A percentile compares a stretch with the other conserved stretches of the same genome.
Evolutionary conservation across 2,113 vertebrate genomes (phyloP).

Genomic region (Bubo scandiacus): DNA sequence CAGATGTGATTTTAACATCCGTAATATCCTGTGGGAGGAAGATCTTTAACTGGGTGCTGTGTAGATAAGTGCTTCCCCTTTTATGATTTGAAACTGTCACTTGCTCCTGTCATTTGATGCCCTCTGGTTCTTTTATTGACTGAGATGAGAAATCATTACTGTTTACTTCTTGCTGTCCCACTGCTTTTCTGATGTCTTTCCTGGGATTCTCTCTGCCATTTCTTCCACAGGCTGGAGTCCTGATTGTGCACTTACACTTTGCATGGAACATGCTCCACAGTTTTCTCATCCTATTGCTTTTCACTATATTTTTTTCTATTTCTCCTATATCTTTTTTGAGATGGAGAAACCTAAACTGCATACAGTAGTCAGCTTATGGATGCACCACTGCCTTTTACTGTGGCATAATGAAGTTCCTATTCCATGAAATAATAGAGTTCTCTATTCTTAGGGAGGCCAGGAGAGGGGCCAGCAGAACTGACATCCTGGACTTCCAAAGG

Average conservation of each 20-base stretch:
- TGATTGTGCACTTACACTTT: neutral
- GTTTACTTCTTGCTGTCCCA: neutral
- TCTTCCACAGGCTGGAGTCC: neutral
- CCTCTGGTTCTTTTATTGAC: neutral
- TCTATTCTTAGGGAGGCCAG: too few species aligned
- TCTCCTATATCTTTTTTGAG: neutral
- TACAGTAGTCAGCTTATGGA: neutral
- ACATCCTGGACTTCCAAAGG: too few species aligned
- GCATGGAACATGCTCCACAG: rapidly evolving
- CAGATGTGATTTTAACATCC: neutral
- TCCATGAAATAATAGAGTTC: neutral
- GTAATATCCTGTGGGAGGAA: neutral
- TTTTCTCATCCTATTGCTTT: neutral
- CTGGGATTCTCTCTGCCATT: neutral
- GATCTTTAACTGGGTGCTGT: neutral
- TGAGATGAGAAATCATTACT: neutral
- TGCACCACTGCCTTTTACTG: neutral
- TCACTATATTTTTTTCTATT: neutral
- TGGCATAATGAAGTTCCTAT: neutral
- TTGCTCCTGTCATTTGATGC: neutral
- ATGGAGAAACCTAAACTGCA: neutral
- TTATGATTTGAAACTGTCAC: neutral
- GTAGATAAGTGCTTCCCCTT: neutral
- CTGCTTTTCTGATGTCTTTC: neutral
- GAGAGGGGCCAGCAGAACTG: too few species aligned